Percentiles rank a stretch among this genome's conserved stretches.
phyloP scores from a whole-genome alignment of 2,113 vertebrate species.

The Eulacestoma nigropectus region DNA sequence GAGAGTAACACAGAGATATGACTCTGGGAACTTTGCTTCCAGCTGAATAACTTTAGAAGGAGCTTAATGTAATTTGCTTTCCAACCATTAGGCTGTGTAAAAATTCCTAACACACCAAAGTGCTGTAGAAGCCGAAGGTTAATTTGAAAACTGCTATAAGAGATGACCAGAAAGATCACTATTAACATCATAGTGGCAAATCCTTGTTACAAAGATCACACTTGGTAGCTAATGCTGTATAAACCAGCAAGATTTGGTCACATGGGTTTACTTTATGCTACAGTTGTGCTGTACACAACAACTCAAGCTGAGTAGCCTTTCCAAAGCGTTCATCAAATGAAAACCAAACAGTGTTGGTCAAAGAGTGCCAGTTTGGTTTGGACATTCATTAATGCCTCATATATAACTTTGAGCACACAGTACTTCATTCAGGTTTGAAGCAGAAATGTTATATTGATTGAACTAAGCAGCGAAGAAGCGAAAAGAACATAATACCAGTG shows the following conservation, averaged over 20 bases:
- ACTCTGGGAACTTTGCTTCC: not conserved
- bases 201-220: not conserved
- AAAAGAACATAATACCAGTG: not conserved
- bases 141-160: not conserved
- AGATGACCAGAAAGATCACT: not conserved
- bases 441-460: not conserved
- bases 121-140: not conserved
- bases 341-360: not conserved
- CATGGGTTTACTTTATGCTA: not conserved
- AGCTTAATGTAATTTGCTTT: not conserved
- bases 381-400: not conserved
- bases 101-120: not conserved
- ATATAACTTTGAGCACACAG: not conserved
- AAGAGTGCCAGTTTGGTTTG: not conserved
- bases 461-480: not conserved
- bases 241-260: not conserved
- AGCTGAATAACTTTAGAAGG: not conserved
- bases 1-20: not conserved
- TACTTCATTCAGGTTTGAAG: not conserved
- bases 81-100: not conserved
- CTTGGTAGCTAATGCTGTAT: not conserved
- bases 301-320: not conserved
- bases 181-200: not conserved
- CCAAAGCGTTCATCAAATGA: not conserved
- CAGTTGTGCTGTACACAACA: not conserved